A percentile compares a stretch with the other conserved stretches of the same genome.
These are phyloP conservation scores for Achroia grisella DNA, from an alignment of 1,140 invertebrate genomes.

Conservation along the genomic window DNA sequence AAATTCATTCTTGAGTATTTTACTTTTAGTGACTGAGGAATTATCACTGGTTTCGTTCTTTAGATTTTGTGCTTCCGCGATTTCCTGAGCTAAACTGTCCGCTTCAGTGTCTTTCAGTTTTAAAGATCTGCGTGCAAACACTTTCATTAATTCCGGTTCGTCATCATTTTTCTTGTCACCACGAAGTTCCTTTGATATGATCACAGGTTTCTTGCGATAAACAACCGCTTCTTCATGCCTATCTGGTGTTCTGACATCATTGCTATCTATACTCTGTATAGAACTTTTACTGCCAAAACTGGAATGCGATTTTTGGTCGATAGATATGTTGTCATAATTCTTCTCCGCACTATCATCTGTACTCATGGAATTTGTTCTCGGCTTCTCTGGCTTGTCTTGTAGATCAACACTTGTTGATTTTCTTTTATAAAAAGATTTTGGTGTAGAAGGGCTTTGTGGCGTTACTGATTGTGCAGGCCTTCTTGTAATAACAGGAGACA, in stretches of 20 bases:
- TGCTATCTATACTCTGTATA: conserved; percentile 71
- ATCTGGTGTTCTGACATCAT: conserved; percentile 50
- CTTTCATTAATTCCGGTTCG: conserved; percentile 85
- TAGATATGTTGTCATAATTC: conserved; percentile 65
- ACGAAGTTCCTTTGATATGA: conserved; percentile 43
- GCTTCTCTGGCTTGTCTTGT: conserved; percentile 50
- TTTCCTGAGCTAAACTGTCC: conserved; percentile 74
- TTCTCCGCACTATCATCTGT: conserved; percentile 61
- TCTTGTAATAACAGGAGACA: conserved; percentile 22
- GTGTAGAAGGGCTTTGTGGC: conserved; percentile 50
- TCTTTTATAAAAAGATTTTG: conserved; percentile 55
- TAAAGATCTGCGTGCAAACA: conserved; percentile 83
- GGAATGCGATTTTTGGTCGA: conserved; percentile 62
- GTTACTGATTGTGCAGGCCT: conserved; percentile 24
- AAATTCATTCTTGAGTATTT: conserved; percentile 62
- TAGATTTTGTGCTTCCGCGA: conserved; percentile 50
- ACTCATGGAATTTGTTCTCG: conserved; percentile 53
- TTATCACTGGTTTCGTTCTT: conserved; percentile 38
- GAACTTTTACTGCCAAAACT: conserved; percentile 71
- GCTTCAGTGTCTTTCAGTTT: conserved; percentile 82
- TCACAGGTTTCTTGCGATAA: conserved; percentile 57
- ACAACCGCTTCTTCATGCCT: conserved; percentile 55
- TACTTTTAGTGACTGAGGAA: conserved; percentile 26
- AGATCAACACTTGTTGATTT: conserved; percentile 54
- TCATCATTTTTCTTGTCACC: conserved; percentile 74